Percentiles rank a stretch among this genome's conserved stretches.
phyloP scores from a whole-genome alignment of 2,888 invertebrate species.

The Netelia inedita region DNA sequence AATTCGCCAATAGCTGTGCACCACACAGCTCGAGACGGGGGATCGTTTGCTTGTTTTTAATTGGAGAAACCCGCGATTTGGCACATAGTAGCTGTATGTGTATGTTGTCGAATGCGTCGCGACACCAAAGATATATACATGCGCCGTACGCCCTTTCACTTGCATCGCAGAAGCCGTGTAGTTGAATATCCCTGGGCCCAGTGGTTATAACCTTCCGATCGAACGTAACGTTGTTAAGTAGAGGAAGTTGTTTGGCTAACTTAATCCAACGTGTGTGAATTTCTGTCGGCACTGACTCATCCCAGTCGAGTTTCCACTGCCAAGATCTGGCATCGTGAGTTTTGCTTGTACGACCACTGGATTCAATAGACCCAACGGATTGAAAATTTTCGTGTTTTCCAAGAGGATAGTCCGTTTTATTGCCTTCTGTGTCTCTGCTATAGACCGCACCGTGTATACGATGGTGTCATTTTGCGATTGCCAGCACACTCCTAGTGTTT shows the following conservation, averaged over 20 bases:
- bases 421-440: background rate
- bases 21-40: conserved; percentile 67
- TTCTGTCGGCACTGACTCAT: conserved; percentile 54
- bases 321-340: conserved; percentile 59
- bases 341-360: conserved; percentile 62
- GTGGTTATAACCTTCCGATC: conserved; percentile 47
- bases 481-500: conserved; percentile 50
- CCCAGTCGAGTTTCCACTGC: conserved; percentile 53
- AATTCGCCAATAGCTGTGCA: conserved; percentile 51
- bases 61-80: conserved; percentile 64
- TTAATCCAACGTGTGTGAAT: too few species aligned
- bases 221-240: too few species aligned
- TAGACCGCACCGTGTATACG: conserved; percentile 32
- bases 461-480: conserved; percentile 21
- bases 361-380: conserved; percentile 62
- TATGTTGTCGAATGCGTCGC: background rate
- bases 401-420: conserved; percentile 52
- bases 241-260: too few species aligned
- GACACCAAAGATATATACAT: conserved; percentile 45
- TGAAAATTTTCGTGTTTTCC: conserved; percentile 49
- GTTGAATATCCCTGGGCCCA: too few species aligned
- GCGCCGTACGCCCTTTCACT: conserved; percentile 62
- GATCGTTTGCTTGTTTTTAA: conserved; percentile 61
- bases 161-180: conserved; percentile 67
- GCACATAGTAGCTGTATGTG: conserved; percentile 57